Conservation (phyloP, 2,113 vertebrate species). For the Paratilapia polleni region DNA sequence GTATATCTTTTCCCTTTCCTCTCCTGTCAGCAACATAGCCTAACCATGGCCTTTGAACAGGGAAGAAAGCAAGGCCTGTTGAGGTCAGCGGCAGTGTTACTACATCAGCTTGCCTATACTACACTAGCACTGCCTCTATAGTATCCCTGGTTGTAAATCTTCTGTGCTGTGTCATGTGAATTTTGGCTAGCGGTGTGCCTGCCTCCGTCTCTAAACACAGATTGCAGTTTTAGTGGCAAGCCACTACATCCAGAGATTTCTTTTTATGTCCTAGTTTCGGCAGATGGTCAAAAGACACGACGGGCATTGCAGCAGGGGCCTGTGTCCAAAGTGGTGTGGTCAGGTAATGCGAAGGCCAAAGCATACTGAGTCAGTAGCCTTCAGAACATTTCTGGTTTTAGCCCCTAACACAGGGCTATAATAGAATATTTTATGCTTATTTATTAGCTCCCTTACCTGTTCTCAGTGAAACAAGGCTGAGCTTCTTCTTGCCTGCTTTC, state of each 20-base stretch:
- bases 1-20: slow-evolving; percentile 50
- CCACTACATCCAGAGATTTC: slow-evolving; percentile 69
- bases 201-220: slow-evolving; percentile 72
- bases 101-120: slow-evolving; percentile 46
- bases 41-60: slow-evolving; percentile 29
- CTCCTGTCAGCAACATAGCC: slow-evolving; percentile 51
- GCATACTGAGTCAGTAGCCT: slow-evolving; percentile 33
- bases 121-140: slow-evolving; percentile 31
- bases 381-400: slow-evolving; percentile 36
- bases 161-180: slow-evolving; percentile 73
- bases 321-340: slow-evolving; percentile 62
- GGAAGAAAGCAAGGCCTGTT: slow-evolving; percentile 40
- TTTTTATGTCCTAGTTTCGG: slow-evolving; percentile 60
- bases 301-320: slow-evolving; percentile 44
- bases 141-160: slow-evolving; percentile 75
- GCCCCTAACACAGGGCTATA: slow-evolving; percentile 1
- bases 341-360: slow-evolving; percentile 58
- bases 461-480: slow-evolving; percentile 5
- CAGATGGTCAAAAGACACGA: slow-evolving; percentile 53
- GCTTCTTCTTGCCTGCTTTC: slow-evolving; percentile 39
- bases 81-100: slow-evolving; percentile 61
- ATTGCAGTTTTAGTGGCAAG: slow-evolving; percentile 64
- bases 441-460: slow-evolving; percentile 54
- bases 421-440: slow-evolving; percentile 8
- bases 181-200: slow-evolving; percentile 64